Percentiles rank a stretch among this genome's conserved stretches.
Conservation (phyloP, 2,888 invertebrate species). For the Myopa tessellatipennis region DNA sequence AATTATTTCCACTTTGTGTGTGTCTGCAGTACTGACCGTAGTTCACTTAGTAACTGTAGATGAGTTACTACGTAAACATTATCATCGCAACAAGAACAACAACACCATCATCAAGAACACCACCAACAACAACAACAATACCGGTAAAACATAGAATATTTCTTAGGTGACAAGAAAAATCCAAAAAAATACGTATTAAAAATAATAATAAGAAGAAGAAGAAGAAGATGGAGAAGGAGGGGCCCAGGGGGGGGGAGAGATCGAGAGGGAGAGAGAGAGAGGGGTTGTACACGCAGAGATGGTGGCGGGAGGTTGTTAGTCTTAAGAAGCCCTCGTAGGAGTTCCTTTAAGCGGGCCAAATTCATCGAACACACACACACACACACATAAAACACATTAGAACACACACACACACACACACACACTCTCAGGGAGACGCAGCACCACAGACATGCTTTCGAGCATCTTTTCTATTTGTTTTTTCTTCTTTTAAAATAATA, state of each 20-base stretch:
- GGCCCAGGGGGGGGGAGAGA: neutral
- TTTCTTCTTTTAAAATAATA: constrained; percentile 56
- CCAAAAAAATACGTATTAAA: constrained; percentile 31
- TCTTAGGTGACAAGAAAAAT: constrained; percentile 49
- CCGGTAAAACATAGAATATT: neutral
- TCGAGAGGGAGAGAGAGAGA: constrained; percentile 39
- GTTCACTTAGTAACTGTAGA: neutral
- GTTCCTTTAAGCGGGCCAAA: constrained; percentile 44
- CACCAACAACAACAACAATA: constrained; percentile 16
- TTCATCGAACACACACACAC: constrained; percentile 56
- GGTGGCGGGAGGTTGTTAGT: no score
- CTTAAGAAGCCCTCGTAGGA: constrained; percentile 44
- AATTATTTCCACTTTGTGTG: no score
- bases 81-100: constrained; percentile 3
- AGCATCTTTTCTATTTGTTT: constrained; percentile 54
- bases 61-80: neutral
- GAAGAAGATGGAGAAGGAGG: neutral
- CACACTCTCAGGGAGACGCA: constrained; percentile 20
- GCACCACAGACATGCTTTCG: constrained; percentile 62
- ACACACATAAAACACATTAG: neutral
- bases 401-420: constrained; percentile 52
- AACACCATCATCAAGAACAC: constrained; percentile 18
- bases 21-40: neutral
- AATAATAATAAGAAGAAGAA: neutral
- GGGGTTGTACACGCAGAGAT: no score